Conservation (phyloP, 2,113 vertebrate genomes). For the Phaethornis superciliosus region DNA sequence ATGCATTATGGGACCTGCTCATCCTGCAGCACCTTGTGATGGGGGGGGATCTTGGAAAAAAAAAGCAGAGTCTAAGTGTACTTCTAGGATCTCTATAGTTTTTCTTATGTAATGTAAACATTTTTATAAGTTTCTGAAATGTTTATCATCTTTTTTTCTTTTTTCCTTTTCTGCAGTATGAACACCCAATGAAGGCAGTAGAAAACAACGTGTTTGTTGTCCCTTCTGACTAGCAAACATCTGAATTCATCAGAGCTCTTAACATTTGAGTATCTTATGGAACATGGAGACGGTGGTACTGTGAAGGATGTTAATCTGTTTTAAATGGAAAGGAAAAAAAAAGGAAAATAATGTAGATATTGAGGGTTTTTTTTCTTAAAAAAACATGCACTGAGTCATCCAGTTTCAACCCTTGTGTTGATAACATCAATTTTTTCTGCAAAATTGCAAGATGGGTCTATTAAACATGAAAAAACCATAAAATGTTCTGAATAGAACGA, state of each 20-base stretch:
- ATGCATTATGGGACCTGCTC: background rate
- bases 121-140: background rate
- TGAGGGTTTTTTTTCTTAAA: background rate
- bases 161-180: conserved; percentile 10
- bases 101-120: background rate
- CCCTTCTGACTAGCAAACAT: conserved; percentile 16
- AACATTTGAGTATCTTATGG: background rate
- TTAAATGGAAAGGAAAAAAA: background rate
- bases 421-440: background rate
- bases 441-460: background rate
- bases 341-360: background rate
- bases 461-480: background rate
- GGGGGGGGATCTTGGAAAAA: background rate
- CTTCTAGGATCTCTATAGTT: background rate
- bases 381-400: background rate
- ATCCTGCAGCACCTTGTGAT: background rate
- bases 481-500: background rate
- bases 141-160: background rate
- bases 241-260: background rate
- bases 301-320: background rate
- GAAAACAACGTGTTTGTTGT: background rate
- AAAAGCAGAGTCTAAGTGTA: background rate
- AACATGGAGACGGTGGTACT: background rate
- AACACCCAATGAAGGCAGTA: background rate
- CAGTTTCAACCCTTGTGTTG: background rate